Evolutionary conservation across 2,797 vertebrate species (phyloP).

Genomic region (Megaceryle alcyon): DNA sequence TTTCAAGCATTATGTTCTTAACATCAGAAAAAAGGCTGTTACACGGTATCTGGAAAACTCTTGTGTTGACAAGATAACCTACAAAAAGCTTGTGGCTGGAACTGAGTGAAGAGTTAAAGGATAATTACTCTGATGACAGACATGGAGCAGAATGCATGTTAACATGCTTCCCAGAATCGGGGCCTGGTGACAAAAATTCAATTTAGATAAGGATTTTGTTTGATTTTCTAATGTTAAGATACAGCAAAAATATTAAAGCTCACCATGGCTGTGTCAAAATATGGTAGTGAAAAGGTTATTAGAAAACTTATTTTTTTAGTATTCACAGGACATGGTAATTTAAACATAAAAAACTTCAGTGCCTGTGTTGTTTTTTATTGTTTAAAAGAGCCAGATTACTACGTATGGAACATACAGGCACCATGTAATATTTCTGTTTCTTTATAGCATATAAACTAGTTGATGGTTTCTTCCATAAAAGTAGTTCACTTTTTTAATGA

Average conservation of each 20-base stretch:
- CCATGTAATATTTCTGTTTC: not conserved
- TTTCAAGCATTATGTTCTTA: not conserved
- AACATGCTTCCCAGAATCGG: not conserved
- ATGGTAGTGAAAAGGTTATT: not conserved
- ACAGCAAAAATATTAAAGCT: not conserved
- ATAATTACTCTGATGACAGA: not conserved
- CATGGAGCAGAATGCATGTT: not conserved
- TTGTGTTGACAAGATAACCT: not conserved
- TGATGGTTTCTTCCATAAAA: conserved; percentile 30
- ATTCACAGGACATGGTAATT: not conserved
- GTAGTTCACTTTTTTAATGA: not conserved
- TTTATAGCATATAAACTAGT: conserved; percentile 26
- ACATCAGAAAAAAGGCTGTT: not conserved
- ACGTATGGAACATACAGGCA: not conserved
- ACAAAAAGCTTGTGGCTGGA: not conserved
- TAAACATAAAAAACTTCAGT: not conserved
- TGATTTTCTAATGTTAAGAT: not conserved
- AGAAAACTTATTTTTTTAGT: conserved; percentile 9
- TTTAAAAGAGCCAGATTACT: not conserved
- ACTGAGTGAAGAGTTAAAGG: not conserved
- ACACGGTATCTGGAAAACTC: not conserved
- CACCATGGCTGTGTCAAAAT: not conserved
- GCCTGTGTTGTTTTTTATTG: not conserved
- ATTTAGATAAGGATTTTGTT: not conserved
- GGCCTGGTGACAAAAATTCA: not conserved